Evolutionary conservation across 2,888 invertebrate genomes (phyloP).

Genomic region (Ypsolopha scabrella): DNA sequence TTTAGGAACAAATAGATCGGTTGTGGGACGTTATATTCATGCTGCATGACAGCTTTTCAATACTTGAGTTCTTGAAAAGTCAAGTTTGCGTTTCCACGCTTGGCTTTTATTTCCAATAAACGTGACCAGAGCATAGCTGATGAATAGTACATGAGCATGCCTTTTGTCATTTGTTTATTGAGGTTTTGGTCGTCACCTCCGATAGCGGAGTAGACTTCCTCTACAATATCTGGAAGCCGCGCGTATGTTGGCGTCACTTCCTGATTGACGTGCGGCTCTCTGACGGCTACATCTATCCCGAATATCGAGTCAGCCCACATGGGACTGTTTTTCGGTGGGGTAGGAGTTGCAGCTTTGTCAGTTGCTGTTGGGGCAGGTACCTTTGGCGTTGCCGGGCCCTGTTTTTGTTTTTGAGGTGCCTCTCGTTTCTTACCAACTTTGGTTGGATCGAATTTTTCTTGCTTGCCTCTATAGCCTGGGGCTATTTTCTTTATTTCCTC

Average conservation of each 20-base stretch:
- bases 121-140: slow-evolving; percentile 16
- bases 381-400: neutral
- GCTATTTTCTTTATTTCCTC: too few species aligned
- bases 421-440: slow-evolving; percentile 3
- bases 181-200: slow-evolving; percentile 10
- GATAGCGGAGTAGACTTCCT: too few species aligned
- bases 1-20: slow-evolving; percentile 15
- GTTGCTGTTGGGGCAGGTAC: slow-evolving; percentile 4
- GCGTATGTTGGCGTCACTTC: slow-evolving; percentile 12
- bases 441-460: neutral
- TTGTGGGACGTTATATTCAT: slow-evolving; percentile 21
- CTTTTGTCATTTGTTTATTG: slow-evolving; percentile 15
- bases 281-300: slow-evolving; percentile 14
- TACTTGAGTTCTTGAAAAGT: slow-evolving; percentile 17
- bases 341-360: slow-evolving; percentile 8
- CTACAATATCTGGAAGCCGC: slow-evolving; percentile 13
- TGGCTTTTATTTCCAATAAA: slow-evolving; percentile 17
- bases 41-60: slow-evolving; percentile 16
- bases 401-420: neutral
- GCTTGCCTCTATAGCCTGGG: neutral
- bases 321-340: slow-evolving; percentile 8
- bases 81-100: slow-evolving; percentile 16
- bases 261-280: slow-evolving; percentile 16
- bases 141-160: slow-evolving; percentile 17
- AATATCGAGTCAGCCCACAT: slow-evolving; percentile 17